Conservation (phyloP, 2,113 vertebrate genomes). For the Alectura lathami region DNA sequence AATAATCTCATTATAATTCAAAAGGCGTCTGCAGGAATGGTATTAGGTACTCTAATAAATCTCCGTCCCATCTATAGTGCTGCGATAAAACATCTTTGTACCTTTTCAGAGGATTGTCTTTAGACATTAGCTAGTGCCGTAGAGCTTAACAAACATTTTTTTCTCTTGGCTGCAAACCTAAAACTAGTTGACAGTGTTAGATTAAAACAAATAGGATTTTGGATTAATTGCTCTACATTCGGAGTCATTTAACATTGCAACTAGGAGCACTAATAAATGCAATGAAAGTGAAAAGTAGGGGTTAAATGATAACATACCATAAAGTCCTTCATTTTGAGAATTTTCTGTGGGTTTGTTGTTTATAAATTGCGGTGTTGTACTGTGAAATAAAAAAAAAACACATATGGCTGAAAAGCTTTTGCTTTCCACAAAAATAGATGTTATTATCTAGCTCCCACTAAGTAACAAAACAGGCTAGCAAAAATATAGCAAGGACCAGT, state of each 20-base stretch:
- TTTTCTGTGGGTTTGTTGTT: slow-evolving; percentile 7
- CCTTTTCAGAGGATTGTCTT: slow-evolving; percentile 70
- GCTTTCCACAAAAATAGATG: slow-evolving; percentile 52
- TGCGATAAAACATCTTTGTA: slow-evolving; percentile 72
- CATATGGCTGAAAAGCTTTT: slow-evolving; percentile 12
- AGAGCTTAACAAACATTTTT: slow-evolving; percentile 65
- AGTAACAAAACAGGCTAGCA: not conserved
- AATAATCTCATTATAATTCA: slow-evolving; percentile 80
- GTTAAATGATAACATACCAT: slow-evolving; percentile 32
- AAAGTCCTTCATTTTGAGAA: slow-evolving; percentile 28
- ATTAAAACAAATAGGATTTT: slow-evolving; percentile 68
- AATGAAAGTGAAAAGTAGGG: slow-evolving; percentile 38
- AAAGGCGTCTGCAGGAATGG: slow-evolving; percentile 70
- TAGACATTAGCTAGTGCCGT: slow-evolving; percentile 59
- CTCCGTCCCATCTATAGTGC: slow-evolving; percentile 59
- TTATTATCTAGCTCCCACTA: slow-evolving; percentile 17
- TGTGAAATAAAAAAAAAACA: slow-evolving; percentile 31
- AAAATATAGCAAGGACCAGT: not conserved
- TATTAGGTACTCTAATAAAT: slow-evolving; percentile 70
- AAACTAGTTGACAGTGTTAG: slow-evolving; percentile 64
- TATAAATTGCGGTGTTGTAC: slow-evolving; percentile 19
- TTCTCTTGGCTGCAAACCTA: slow-evolving; percentile 48
- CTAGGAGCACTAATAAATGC: slow-evolving; percentile 48
- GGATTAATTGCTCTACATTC: slow-evolving; percentile 70
- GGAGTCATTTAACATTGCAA: slow-evolving; percentile 33